phyloP scores from a whole-genome alignment of 2,113 vertebrate genomes.

The Rhizomys pruinosus region DNA sequence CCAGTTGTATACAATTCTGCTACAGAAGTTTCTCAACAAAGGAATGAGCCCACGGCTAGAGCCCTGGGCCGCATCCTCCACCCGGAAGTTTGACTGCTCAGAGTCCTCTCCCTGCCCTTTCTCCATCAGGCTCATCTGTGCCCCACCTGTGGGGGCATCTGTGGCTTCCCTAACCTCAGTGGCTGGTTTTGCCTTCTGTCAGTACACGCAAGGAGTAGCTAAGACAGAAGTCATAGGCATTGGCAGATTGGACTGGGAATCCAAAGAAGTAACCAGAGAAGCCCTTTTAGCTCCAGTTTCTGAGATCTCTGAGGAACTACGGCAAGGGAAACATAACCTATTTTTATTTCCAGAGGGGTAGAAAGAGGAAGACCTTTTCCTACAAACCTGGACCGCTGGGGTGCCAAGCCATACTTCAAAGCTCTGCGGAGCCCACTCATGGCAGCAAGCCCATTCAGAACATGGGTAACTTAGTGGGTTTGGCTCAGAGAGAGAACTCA shows the following conservation, averaged over 20 bases:
- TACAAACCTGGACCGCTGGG: background rate
- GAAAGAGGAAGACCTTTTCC: background rate
- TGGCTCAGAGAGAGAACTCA: background rate
- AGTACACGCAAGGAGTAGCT: background rate
- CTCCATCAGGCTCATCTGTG: background rate
- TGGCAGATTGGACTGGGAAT: background rate
- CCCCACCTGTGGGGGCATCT: background rate
- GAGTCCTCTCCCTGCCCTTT: background rate
- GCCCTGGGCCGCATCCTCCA: background rate
- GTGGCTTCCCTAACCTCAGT: background rate
- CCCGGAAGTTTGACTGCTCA: background rate
- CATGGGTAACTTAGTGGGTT: background rate
- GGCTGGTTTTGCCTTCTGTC: background rate
- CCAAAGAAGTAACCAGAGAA: background rate
- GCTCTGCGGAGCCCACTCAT: background rate
- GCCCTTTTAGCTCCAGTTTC: background rate
- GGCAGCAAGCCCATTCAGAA: background rate
- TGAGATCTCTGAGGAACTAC: background rate
- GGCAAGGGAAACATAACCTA: conserved; percentile 30
- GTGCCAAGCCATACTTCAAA: background rate
- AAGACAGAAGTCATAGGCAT: background rate
- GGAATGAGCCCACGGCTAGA: background rate
- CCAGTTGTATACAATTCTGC: background rate
- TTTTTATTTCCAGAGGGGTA: conserved; percentile 43
- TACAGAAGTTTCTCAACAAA: conserved; percentile 38